Evolutionary conservation across 1,140 invertebrate species (phyloP).

Genomic region (Melanaphis sacchari): DNA sequence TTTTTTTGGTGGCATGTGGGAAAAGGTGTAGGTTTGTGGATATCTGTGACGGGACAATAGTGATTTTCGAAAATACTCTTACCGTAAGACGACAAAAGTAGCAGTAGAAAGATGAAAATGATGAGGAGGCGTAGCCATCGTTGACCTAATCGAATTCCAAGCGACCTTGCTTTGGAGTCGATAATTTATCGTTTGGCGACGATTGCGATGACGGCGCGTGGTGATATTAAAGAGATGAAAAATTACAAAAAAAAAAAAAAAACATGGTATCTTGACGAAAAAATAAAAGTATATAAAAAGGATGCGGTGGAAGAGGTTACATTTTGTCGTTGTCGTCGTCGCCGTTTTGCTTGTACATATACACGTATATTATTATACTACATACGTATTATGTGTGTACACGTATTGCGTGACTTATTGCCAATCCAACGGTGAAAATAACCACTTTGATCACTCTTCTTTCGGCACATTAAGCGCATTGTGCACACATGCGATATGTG

Average conservation of each 20-base stretch:
- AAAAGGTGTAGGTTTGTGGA: background rate
- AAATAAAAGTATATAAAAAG: background rate
- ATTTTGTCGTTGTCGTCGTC: background rate
- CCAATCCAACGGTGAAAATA: slow-evolving; percentile 40
- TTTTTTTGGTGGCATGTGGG: background rate
- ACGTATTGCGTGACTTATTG: slow-evolving; percentile 18
- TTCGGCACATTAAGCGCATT: slow-evolving; percentile 51
- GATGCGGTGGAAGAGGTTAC: background rate
- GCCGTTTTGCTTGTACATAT: background rate
- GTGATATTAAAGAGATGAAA: background rate
- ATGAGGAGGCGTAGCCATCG: background rate
- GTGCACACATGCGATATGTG: background rate
- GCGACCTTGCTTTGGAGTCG: background rate
- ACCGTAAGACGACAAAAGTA: background rate
- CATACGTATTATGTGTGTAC: background rate
- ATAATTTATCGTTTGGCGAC: slow-evolving; percentile 7
- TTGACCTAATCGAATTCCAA: slow-evolving; percentile 28
- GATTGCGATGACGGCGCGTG: background rate
- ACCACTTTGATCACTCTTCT: slow-evolving; percentile 21
- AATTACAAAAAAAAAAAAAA: background rate
- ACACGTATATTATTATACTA: background rate
- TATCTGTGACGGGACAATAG: background rate
- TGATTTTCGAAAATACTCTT: background rate
- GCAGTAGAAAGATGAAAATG: background rate
- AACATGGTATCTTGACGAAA: background rate